A percentile compares a stretch with the other conserved stretches of the same genome.
phyloP scores from a whole-genome alignment of 2,113 vertebrate genomes.

The Numenius arquata region DNA sequence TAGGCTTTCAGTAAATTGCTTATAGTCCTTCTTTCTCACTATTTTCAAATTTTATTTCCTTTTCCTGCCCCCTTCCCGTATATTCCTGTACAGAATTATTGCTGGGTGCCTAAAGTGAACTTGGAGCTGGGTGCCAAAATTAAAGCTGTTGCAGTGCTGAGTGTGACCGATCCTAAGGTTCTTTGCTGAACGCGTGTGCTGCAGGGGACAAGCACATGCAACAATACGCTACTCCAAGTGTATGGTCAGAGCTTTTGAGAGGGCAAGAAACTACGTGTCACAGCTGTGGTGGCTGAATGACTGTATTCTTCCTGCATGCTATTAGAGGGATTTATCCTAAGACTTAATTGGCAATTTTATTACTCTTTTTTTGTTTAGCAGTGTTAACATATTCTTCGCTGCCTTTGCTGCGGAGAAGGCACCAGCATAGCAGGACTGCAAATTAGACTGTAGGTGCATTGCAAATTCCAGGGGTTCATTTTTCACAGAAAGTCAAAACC shows the following conservation, averaged over 20 bases:
- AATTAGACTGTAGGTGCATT: neutral
- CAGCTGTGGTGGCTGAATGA: neutral
- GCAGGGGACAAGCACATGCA: neutral
- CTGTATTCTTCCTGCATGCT: neutral
- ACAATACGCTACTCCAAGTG: neutral
- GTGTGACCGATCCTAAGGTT: neutral
- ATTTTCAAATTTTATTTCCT: neutral
- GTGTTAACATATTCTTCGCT: neutral
- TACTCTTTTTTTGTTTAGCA: neutral
- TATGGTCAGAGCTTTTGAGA: neutral
- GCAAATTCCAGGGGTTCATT: slow-evolving; percentile 31
- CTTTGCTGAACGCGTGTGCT: fast-evolving
- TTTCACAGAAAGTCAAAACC: slow-evolving; percentile 32
- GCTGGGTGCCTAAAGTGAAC: neutral
- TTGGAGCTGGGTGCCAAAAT: neutral
- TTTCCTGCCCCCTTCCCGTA: neutral
- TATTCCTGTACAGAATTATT: neutral
- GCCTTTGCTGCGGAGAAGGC: neutral
- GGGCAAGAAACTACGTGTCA: neutral
- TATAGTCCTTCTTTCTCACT: neutral
- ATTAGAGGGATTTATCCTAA: slow-evolving; percentile 12
- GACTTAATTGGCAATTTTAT: slow-evolving; percentile 1
- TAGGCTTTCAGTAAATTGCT: neutral
- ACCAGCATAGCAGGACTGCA: neutral
- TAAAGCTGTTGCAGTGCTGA: neutral